Evolutionary conservation across 2,888 invertebrate genomes (phyloP).

Genomic region (Malthinus seriepunctatus): DNA sequence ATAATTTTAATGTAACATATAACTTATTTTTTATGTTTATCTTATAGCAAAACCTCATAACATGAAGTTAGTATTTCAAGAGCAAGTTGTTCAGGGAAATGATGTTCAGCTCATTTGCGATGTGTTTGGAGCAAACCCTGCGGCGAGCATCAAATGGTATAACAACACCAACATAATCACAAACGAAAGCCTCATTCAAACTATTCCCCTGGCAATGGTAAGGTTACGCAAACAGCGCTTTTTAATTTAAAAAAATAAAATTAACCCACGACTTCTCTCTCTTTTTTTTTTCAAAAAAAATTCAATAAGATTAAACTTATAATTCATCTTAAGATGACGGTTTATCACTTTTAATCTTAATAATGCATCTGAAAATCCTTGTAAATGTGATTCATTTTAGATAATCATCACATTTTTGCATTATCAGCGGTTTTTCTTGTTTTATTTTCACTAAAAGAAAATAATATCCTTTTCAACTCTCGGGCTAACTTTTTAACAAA

Average conservation of each 20-base stretch:
- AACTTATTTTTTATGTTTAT: too few species aligned
- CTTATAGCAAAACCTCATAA: conserved; percentile 75
- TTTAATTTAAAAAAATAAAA: conserved; percentile 7
- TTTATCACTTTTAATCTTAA: conserved; percentile 27
- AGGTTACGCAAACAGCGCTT: conserved; percentile 12
- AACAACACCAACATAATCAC: conserved; percentile 66
- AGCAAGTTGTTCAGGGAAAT: conserved; percentile 80
- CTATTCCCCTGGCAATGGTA: conserved; percentile 38
- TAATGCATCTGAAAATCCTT: conserved; percentile 26
- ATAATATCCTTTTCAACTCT: too few species aligned
- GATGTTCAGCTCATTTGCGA: conserved; percentile 77
- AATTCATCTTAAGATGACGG: conserved; percentile 30
- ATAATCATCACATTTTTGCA: conserved; percentile 12
- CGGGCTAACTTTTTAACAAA: too few species aligned
- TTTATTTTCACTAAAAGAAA: too few species aligned
- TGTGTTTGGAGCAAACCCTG: conserved; percentile 80
- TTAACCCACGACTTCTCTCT: not conserved
- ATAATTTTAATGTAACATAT: too few species aligned
- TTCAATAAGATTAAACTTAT: conserved; percentile 21
- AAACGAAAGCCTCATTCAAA: conserved; percentile 38
- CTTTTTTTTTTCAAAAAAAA: conserved; percentile 6
- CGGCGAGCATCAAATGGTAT: conserved; percentile 83
- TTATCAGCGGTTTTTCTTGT: not conserved
- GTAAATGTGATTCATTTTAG: conserved; percentile 24
- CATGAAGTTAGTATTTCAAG: conserved; percentile 76